Conservation (phyloP, 2,113 vertebrate species). For the Thamnaconus septentrionalis region DNA sequence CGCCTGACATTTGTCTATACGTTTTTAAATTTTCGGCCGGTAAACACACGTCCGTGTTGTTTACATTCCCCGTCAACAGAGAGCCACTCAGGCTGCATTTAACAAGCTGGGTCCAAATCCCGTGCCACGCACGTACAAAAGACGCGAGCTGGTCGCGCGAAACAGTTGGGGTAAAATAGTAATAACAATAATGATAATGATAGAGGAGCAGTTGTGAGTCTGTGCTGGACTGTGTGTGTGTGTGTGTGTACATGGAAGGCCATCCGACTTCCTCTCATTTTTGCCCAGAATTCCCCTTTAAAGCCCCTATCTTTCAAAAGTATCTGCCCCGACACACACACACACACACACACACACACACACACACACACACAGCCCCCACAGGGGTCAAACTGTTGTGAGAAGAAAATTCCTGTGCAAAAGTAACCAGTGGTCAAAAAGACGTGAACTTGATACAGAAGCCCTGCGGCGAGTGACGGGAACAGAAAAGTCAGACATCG, state of each 20-base stretch:
- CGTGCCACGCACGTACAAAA: constrained; percentile 53
- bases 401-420: constrained; percentile 31
- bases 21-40: constrained; percentile 55
- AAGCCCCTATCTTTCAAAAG: no score
- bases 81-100: constrained; percentile 59
- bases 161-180: constrained; percentile 40
- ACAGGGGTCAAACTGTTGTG: constrained; percentile 51
- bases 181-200: no score
- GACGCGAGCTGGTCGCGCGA: constrained; percentile 39
- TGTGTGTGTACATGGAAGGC: constrained; percentile 19
- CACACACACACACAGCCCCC: constrained; percentile 23
- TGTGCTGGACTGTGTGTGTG: constrained; percentile 17
- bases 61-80: constrained; percentile 66
- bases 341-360: constrained; percentile 22
- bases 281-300: constrained; percentile 3
- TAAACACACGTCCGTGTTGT: constrained; percentile 64
- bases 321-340: neutral
- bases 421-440: constrained; percentile 37
- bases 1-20: constrained; percentile 67
- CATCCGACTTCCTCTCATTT: constrained; percentile 48
- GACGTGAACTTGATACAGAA: constrained; percentile 27
- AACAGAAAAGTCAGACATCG: no score
- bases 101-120: constrained; percentile 52
- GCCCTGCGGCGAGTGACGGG: neutral
- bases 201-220: constrained; percentile 33